Base-by-base conservation (phyloP, 2,797 vertebrate species). In the Poeciliopsis gracilis region DNA sequence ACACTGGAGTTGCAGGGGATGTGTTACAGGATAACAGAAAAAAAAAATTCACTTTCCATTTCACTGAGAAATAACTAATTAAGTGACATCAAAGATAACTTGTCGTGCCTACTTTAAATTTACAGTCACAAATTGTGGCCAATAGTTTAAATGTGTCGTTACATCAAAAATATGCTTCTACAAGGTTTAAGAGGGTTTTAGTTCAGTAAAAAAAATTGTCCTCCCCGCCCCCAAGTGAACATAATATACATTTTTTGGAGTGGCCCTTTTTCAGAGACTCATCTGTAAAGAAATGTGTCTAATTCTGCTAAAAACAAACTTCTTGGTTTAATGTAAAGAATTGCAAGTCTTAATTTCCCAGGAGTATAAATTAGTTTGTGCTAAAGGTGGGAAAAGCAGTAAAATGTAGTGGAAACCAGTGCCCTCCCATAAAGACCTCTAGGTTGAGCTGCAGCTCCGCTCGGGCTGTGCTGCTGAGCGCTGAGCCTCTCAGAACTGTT, bases 401-500 rank as follows among this genome's bases (percentile, higher is more conserved):
- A 41, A 41, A 67, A 23, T 67, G 20, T 41, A 12, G 36, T 25
- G 20, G n/a, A 46, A 57, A 77, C 18, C 25, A 12, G 55, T 33
- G 20, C 63, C 5, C 36, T 77, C 36, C 66, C 67, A 70, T 36
- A 89, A 91, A 57, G 45, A 94, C 92, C 93, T 94, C 79, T 81
- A 83, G 81, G 75, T 77, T 72, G 86, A 2, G 82, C 73, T 72
- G 86, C 76, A 28, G 86, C 85, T 70, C 59, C 84, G 63, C 13
- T 82, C 0, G 88, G 86, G 72, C 86, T 89, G 45, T 87, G 77
- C 72, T 89, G 90, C 87, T 83, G 91, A 73, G 85, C 53, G 12
- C 71, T 57, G 73, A 83, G 84, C 82, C 87, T 91, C 83, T 94
- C 93, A 0, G 92, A 82, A 7, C 88, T 88, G 96, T 97, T 98